Conservation (phyloP, 2,797 vertebrate species). For the Acrocephalus scirpaceus region DNA sequence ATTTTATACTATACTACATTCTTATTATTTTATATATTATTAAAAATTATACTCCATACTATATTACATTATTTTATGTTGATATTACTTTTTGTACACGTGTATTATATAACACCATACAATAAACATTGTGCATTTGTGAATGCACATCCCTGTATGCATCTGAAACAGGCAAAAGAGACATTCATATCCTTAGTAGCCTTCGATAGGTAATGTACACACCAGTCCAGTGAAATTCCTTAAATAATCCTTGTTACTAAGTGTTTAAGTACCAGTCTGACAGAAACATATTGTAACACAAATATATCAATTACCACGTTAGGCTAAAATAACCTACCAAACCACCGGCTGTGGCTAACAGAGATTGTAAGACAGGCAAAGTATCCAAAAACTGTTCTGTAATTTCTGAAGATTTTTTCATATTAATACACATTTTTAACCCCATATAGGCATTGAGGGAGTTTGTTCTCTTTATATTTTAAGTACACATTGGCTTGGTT, state of each 20-base stretch:
- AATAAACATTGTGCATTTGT: not conserved
- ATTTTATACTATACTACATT: not conserved
- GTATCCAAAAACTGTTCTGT: not conserved
- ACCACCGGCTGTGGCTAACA: not conserved
- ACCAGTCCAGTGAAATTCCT: not conserved
- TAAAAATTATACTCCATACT: not conserved
- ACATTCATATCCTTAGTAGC: accelerated
- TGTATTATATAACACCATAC: not conserved
- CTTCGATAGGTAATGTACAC: not conserved
- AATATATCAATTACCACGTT: not conserved
- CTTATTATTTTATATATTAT: not conserved
- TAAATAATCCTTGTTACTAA: not conserved
- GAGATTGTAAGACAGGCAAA: not conserved
- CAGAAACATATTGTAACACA: not conserved
- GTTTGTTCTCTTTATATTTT: not conserved
- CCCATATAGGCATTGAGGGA: not conserved
- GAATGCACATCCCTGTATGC: not conserved
- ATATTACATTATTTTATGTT: not conserved
- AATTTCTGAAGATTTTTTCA: not conserved
- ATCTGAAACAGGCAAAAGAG: not conserved
- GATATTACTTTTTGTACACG: not conserved
- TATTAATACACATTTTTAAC: not conserved
- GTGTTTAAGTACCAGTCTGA: not conserved
- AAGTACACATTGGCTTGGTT: not conserved
- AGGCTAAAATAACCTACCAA: not conserved